A percentile compares a stretch with the other conserved stretches of the same genome.
Conservation (phyloP, 1,140 invertebrate genomes). For the Alviniconcha marisindica region DNA sequence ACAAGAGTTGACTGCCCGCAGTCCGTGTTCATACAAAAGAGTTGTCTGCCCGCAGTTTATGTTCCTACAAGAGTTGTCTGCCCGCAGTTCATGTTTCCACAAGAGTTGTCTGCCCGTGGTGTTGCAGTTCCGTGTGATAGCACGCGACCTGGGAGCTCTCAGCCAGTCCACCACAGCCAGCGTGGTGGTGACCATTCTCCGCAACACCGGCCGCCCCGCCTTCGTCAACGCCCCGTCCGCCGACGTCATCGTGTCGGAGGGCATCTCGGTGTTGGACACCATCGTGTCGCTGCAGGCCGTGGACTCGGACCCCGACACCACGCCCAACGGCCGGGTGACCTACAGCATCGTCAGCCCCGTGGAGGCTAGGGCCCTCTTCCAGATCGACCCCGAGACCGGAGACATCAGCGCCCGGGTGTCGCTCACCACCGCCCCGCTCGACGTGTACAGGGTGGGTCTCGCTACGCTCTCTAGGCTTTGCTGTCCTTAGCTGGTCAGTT, state of each 20-base stretch:
- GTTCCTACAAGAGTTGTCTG: too few species aligned
- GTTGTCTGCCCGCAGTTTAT: too few species aligned
- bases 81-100: too few species aligned
- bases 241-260: constrained; percentile 41
- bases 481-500: too few species aligned
- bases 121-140: constrained; percentile 51
- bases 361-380: constrained; percentile 45
- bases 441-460: constrained; percentile 47
- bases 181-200: constrained; percentile 43
- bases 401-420: constrained; percentile 50
- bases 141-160: constrained; percentile 45
- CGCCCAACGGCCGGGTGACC: constrained; percentile 50
- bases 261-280: constrained; percentile 37
- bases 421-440: constrained; percentile 37
- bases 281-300: constrained; percentile 46
- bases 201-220: constrained; percentile 54
- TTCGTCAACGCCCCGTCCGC: constrained; percentile 43
- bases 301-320: constrained; percentile 48
- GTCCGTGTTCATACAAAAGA: too few species aligned
- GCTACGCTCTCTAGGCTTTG: too few species aligned
- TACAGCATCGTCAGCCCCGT: constrained; percentile 53
- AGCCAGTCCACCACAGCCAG: constrained; percentile 37
- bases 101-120: too few species aligned
- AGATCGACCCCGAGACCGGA: constrained; percentile 51
- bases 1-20: too few species aligned